phyloP scores from a whole-genome alignment of 2,797 vertebrate genomes.

The Propithecus perrieri region DNA sequence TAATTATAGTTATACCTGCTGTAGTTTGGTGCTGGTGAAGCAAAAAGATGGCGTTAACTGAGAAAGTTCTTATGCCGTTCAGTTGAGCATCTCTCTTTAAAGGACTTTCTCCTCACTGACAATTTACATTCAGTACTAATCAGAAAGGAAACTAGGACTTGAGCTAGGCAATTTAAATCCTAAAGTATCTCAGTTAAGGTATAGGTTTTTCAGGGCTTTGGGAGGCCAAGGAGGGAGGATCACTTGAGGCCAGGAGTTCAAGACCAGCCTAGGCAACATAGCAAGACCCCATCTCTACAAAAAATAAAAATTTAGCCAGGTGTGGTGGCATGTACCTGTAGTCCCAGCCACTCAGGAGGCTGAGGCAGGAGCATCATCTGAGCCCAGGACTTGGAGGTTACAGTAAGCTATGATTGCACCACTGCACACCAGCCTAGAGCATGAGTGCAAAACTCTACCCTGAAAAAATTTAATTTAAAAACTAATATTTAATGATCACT shows the following conservation, averaged over 20 bases:
- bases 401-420: not conserved
- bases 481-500: not conserved
- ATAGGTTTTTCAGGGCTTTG: not conserved
- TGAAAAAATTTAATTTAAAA: constrained; percentile 5
- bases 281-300: not conserved
- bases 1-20: not conserved
- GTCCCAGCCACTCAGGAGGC: not conserved
- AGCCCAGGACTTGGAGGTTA: not conserved
- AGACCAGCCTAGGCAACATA: not conserved
- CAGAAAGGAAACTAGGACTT: not conserved
- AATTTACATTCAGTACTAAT: not conserved
- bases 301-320: not conserved
- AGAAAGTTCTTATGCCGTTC: not conserved
- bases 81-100: not conserved
- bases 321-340: not conserved
- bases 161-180: not conserved
- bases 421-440: not conserved
- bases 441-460: not conserved
- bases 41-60: not conserved
- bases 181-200: not conserved
- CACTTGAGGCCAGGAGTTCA: not conserved
- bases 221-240: not conserved
- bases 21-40: not conserved
- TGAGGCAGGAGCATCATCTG: not conserved
- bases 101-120: not conserved